A percentile compares a stretch with the other conserved stretches of the same genome.
Conservation (phyloP, 2,113 vertebrate species). For the Chaetodon auriga region DNA sequence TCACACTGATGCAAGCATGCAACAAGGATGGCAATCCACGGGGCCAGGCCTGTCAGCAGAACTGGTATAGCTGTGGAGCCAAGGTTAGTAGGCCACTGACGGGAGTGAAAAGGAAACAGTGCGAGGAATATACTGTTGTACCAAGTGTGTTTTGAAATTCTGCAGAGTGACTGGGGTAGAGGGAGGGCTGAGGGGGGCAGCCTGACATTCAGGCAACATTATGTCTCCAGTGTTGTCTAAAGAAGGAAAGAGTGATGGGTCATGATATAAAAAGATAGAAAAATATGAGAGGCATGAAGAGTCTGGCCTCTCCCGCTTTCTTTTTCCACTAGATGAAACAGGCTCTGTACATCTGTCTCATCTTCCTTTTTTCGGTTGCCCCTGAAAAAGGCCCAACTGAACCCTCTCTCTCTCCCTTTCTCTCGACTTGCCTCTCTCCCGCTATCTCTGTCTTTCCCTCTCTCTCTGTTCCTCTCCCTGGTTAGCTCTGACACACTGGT, state of each 20-base stretch:
- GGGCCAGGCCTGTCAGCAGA: slow-evolving; percentile 18
- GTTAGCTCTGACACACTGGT: slow-evolving; percentile 87
- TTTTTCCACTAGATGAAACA: slow-evolving; percentile 84
- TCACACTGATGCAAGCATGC: slow-evolving; percentile 31
- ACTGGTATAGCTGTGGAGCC: slow-evolving; percentile 8
- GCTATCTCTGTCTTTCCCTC: slow-evolving; percentile 73
- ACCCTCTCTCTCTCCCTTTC: slow-evolving; percentile 66
- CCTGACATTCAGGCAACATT: slow-evolving; percentile 79
- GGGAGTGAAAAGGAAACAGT: slow-evolving; percentile 55
- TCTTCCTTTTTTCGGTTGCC: slow-evolving; percentile 82
- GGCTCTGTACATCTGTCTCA: slow-evolving; percentile 85
- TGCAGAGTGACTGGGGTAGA: slow-evolving; percentile 68
- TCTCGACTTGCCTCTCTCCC: slow-evolving; percentile 70
- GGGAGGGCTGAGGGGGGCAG: slow-evolving; percentile 44
- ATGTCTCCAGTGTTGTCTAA: slow-evolving; percentile 79
- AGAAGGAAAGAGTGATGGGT: slow-evolving; percentile 81
- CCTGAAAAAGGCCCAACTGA: slow-evolving; percentile 81
- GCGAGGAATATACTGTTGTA: slow-evolving; percentile 54
- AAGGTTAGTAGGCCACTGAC: slow-evolving; percentile 71
- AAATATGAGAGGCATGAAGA: slow-evolving; percentile 75
- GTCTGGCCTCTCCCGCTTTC: slow-evolving; percentile 77
- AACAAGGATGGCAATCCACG: slow-evolving; percentile 16
- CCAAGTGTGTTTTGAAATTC: slow-evolving; percentile 66
- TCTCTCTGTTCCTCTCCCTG: slow-evolving; percentile 84
- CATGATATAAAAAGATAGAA: slow-evolving; percentile 77